These are phyloP conservation scores for Hyalella azteca DNA, from an alignment of 2,888 invertebrate species.

Conservation along the genomic window DNA sequence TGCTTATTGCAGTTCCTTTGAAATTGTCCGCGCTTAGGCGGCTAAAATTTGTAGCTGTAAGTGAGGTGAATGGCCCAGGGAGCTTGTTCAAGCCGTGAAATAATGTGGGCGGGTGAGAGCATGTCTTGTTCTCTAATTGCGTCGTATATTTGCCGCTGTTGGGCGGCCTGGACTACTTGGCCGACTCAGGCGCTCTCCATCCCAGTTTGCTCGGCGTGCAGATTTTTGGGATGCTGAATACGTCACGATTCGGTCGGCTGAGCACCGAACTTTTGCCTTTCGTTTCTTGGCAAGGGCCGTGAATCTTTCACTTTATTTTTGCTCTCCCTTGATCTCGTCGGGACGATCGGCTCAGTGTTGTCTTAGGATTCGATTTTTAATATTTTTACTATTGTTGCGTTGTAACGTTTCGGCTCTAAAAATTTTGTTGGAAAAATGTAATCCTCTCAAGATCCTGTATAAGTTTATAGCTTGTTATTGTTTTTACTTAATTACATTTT, in stretches of 20 bases:
- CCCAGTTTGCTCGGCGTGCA: neutral
- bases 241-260: neutral
- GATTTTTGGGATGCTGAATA: neutral
- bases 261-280: neutral
- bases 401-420: too few species aligned
- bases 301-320: too few species aligned
- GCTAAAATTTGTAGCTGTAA: slow-evolving; percentile 6
- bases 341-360: too few species aligned
- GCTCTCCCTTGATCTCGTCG: too few species aligned
- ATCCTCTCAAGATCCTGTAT: too few species aligned
- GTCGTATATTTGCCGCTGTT: slow-evolving; percentile 27
- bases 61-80: slow-evolving; percentile 12
- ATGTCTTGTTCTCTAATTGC: slow-evolving; percentile 35
- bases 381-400: too few species aligned
- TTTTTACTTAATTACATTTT: too few species aligned
- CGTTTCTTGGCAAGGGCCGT: neutral
- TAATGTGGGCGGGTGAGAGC: slow-evolving; percentile 28
- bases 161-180: slow-evolving; percentile 13
- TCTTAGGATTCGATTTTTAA: too few species aligned
- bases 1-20: too few species aligned
- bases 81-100: slow-evolving; percentile 23
- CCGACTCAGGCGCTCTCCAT: too few species aligned
- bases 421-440: too few species aligned
- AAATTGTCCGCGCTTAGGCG: neutral
- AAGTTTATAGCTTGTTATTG: too few species aligned